phyloP scores from a whole-genome alignment of 2,113 vertebrate genomes.

The Cyanocitta stelleri region DNA sequence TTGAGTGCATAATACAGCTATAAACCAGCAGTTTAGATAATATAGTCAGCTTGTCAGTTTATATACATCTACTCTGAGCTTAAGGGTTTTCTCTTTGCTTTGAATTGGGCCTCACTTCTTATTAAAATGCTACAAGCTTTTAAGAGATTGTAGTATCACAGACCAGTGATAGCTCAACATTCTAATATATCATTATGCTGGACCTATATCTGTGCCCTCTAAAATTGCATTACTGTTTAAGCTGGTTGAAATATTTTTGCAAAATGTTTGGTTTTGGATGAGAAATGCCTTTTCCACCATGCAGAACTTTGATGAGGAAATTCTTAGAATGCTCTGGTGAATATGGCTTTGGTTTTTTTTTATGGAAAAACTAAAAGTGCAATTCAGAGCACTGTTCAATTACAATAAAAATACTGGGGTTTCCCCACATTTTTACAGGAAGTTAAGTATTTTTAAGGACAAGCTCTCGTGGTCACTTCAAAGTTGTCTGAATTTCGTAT shows the following conservation, averaged over 20 bases:
- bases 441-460: not conserved
- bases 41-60: constrained; percentile 59
- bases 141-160: not conserved
- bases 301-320: not conserved
- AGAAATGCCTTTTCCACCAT: not conserved
- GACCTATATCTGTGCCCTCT: not conserved
- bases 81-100: constrained; percentile 44
- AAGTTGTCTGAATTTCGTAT: not conserved
- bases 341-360: not conserved
- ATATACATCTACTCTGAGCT: constrained; percentile 50
- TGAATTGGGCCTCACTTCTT: constrained; percentile 44
- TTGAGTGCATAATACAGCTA: constrained; percentile 60
- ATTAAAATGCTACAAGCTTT: constrained; percentile 51
- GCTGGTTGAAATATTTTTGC: constrained; percentile 11
- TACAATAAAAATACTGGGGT: not conserved
- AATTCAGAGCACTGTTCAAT: not conserved
- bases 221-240: constrained; percentile 7
- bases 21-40: constrained; percentile 69
- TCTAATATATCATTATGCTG: constrained; percentile 8
- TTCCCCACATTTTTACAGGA: not conserved
- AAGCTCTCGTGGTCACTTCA: not conserved
- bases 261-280: not conserved
- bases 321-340: not conserved
- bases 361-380: not conserved
- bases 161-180: not conserved